A percentile compares a stretch with the other conserved stretches of the same genome.
Conservation (phyloP, 2,888 invertebrate species). For the Nesidiocoris tenuis region DNA sequence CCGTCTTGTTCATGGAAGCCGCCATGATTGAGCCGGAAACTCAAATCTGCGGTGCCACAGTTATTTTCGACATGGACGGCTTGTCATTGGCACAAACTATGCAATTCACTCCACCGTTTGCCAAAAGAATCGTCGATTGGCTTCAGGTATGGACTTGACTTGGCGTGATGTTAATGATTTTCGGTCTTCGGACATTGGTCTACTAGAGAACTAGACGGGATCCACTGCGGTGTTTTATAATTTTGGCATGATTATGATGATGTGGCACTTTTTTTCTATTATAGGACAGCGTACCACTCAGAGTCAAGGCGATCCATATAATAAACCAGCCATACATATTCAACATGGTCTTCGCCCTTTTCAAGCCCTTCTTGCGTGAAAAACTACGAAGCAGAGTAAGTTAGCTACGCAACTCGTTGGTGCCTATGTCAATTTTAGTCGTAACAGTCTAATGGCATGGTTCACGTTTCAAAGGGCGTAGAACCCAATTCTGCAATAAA, state of each 20-base stretch:
- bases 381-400: constrained; percentile 73
- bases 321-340: constrained; percentile 86
- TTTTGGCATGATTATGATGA: too few species aligned
- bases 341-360: constrained; percentile 79
- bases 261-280: too few species aligned
- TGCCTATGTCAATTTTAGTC: too few species aligned
- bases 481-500: too few species aligned
- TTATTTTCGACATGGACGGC: constrained; percentile 75
- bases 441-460: too few species aligned
- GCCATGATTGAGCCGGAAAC: constrained; percentile 77
- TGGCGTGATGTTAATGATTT: too few species aligned
- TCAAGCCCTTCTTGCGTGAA: constrained; percentile 84
- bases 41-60: constrained; percentile 72
- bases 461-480: too few species aligned
- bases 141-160: constrained; percentile 54
- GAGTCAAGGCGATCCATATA: constrained; percentile 82
- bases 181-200: too few species aligned
- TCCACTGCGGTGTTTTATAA: too few species aligned
- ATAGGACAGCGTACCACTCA: constrained; percentile 77
- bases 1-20: constrained; percentile 69
- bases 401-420: too few species aligned
- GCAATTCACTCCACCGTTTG: constrained; percentile 71
- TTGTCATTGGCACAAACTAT: constrained; percentile 69
- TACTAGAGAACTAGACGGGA: too few species aligned
- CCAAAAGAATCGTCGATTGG: constrained; percentile 54